Percentiles rank a stretch among this genome's conserved stretches.
phyloP scores from a whole-genome alignment of 64 coral and sea anemone species.

The Astreopora myriophthalma region DNA sequence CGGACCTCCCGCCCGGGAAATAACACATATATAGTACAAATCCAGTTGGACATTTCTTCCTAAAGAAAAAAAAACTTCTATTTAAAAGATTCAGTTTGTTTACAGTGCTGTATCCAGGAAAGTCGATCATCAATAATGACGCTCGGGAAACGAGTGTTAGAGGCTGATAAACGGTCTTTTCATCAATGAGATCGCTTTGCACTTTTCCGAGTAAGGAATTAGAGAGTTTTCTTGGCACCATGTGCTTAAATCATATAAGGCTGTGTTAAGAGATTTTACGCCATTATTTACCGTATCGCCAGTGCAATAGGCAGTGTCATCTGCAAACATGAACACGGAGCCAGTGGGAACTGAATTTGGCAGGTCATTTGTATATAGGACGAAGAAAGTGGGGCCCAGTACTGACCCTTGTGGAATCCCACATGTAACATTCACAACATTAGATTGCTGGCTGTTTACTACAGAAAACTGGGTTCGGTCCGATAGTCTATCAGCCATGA shows the following conservation, averaged over 20 bases:
- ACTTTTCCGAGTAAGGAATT: neutral
- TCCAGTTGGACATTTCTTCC: neutral
- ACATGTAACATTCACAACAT: neutral
- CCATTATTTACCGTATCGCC: neutral
- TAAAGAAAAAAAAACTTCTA: neutral
- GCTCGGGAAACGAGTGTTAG: neutral
- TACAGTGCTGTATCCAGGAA: neutral
- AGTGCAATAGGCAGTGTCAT: neutral
- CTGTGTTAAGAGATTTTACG: neutral
- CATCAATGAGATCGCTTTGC: neutral
- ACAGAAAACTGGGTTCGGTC: neutral
- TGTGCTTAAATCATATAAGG: neutral
- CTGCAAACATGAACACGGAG: neutral
- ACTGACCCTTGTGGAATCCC: slow-evolving; percentile 3
- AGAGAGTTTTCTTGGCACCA: neutral
- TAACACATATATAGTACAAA: too few relatives aligned
- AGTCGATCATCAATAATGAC: neutral
- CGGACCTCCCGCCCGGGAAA: too few relatives aligned
- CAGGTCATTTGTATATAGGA: neutral
- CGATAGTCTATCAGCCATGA: neutral
- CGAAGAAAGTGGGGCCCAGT: neutral
- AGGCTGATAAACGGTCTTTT: neutral
- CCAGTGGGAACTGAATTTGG: neutral
- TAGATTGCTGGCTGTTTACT: neutral
- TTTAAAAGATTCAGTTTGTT: neutral